phyloP scores from a whole-genome alignment of 2,797 vertebrate species.

The Cryptoblepharus egeriae region DNA sequence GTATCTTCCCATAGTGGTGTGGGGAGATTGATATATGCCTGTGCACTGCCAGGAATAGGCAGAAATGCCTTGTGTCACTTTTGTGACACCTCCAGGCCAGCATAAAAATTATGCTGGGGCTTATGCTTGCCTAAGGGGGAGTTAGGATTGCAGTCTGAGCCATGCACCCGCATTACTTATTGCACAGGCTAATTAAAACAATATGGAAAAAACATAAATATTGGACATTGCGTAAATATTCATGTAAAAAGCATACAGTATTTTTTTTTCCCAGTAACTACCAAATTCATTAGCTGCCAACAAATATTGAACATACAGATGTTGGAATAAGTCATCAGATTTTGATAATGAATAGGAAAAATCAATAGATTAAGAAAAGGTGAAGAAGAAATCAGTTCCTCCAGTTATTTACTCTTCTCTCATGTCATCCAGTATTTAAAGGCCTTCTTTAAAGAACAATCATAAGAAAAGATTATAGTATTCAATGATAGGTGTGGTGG shows the following conservation, averaged over 20 bases:
- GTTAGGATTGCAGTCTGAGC: too few relatives aligned
- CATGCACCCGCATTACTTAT: background rate
- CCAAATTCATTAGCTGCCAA: background rate
- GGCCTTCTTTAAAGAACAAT: too few relatives aligned
- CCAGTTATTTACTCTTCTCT: background rate
- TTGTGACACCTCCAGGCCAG: too few relatives aligned
- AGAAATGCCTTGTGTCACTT: too few relatives aligned
- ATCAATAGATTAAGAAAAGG: background rate
- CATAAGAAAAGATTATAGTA: too few relatives aligned
- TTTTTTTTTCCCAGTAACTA: background rate
- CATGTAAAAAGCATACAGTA: background rate
- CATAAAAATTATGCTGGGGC: too few relatives aligned
- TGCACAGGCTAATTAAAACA: background rate
- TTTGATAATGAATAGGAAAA: slow-evolving; percentile 1
- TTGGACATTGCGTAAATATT: background rate
- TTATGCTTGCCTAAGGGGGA: too few relatives aligned
- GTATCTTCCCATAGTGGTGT: too few relatives aligned
- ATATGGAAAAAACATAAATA: background rate
- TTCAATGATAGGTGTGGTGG: too few relatives aligned
- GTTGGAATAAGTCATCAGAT: background rate
- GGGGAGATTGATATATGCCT: too few relatives aligned
- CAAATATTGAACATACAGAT: background rate
- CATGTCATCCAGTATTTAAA: background rate
- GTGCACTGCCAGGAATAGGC: too few relatives aligned
- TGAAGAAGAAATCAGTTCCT: background rate